Base-by-base conservation (phyloP, 2,797 vertebrate genomes). In the Simalia tracyae region DNA sequence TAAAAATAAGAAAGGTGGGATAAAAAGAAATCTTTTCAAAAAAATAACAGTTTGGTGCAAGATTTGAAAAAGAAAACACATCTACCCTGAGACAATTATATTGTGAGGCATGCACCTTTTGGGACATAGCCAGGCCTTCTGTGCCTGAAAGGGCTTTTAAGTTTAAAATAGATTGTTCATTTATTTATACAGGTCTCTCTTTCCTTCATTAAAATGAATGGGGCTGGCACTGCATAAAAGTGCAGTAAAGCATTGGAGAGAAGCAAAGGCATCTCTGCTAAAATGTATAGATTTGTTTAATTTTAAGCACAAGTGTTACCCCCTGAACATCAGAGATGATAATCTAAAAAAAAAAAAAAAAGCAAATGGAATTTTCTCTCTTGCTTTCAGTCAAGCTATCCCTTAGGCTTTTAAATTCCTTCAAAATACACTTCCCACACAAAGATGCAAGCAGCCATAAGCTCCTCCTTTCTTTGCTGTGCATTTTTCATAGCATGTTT, bases 251-350 rank as follows among this genome's bases (percentile, higher is more conserved):
- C 24, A n/a, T 19, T 56, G 50, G 22, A 81, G 24, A 81, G 68
- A 26, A 81, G 17, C n/a, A 36, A 86, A 86, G 66, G 31, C 3
- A 50, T 61, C 19, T 76, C 42, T 59, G 2, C 11, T 88, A 63
- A 87, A 91, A 88, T 76, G n/a, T 31, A 61, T 50, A 76, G 42
- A 60, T 87, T 81, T 59, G 76, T 91, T 91, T 87, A 76, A 91
- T 91, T 87, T 91, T 91, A 66, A 50, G 26, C 7, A 81, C 57
- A 42, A 63, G 57, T 46, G 64, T 59, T 87, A 19, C 26, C 42
- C 63, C 63, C 26, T 46, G 4, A 50, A 63, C 6, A 50, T 68
- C 22, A 42, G 60, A 54, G 42, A 81, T n/a, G 42, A 17, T 91
- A 54, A 63, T 88, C 57, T 81, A 22, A 63, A 87, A 63, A 86